Percentiles rank a stretch among this genome's conserved stretches.
Evolutionary conservation across 2,113 vertebrate species (phyloP).

Genomic region (Kobus ellipsiprymnus): DNA sequence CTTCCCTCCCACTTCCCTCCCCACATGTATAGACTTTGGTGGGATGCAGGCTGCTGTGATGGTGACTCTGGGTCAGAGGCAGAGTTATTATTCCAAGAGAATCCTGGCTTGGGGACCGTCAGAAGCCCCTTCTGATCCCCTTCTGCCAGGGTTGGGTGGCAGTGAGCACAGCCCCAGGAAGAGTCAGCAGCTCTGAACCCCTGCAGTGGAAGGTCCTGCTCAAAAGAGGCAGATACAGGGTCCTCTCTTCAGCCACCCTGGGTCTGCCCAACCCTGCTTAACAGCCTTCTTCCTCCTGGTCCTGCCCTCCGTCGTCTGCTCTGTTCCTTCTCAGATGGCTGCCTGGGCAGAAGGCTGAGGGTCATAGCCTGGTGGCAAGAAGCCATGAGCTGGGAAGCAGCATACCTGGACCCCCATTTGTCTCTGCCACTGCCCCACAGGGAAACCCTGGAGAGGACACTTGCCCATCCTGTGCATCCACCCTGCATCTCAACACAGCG

Average conservation of each 20-base stretch:
- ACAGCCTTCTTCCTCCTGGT: no score
- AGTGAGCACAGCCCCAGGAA: neutral
- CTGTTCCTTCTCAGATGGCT: neutral
- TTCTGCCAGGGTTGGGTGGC: neutral
- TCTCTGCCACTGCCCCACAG: accelerated
- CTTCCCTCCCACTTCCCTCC: neutral
- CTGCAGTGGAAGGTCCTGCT: neutral
- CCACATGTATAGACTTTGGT: neutral
- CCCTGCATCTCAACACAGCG: neutral
- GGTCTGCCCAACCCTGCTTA: neutral
- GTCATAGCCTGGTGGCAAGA: neutral
- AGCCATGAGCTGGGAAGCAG: neutral
- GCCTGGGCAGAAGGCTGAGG: neutral
- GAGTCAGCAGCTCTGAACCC: neutral
- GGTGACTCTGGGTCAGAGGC: neutral
- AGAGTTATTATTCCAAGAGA: neutral
- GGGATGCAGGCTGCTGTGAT: neutral
- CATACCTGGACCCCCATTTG: neutral
- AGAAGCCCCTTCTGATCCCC: neutral
- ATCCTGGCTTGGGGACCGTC: neutral
- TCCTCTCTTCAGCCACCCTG: neutral
- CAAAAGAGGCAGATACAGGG: no score
- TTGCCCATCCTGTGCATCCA: neutral
- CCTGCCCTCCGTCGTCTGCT: neutral
- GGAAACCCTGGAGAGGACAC: neutral